These are phyloP conservation scores for Himalopsyche kuldschensis DNA, from an alignment of 2,888 invertebrate species.

Conservation along the genomic window DNA sequence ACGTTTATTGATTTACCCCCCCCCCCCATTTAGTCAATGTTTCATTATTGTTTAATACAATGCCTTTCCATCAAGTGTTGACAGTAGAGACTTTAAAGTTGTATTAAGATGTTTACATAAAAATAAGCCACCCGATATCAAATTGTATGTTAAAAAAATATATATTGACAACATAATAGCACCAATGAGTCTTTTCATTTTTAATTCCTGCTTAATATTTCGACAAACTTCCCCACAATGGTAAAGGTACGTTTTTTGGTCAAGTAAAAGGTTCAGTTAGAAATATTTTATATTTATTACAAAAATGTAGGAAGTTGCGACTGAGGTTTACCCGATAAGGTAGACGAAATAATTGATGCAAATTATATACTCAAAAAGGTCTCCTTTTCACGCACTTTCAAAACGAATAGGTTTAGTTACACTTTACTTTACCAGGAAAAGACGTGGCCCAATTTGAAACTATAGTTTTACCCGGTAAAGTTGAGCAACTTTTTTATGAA, in stretches of 20 bases:
- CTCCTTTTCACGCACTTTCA: neutral
- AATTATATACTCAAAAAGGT: neutral
- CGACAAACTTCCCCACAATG: neutral
- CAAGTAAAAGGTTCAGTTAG: neutral
- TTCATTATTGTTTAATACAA: too few species aligned
- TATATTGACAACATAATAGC: too few species aligned
- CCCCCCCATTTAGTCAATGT: too few species aligned
- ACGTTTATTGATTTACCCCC: too few species aligned
- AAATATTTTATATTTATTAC: neutral
- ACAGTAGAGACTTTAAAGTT: too few species aligned
- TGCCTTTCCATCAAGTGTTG: too few species aligned
- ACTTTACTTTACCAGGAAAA: neutral
- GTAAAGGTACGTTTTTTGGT: neutral
- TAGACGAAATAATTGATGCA: neutral
- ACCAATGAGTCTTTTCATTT: too few species aligned
- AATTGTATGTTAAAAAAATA: too few species aligned
- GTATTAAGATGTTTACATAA: too few species aligned
- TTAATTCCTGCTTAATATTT: too few species aligned
- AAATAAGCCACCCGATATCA: too few species aligned
- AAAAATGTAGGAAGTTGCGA: neutral
- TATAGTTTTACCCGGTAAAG: neutral
- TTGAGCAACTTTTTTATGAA: too few species aligned
- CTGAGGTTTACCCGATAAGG: neutral
- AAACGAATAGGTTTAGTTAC: neutral
- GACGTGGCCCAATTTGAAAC: neutral